phyloP scores from a whole-genome alignment of 2,888 invertebrate genomes.

The Furcula furcula region DNA sequence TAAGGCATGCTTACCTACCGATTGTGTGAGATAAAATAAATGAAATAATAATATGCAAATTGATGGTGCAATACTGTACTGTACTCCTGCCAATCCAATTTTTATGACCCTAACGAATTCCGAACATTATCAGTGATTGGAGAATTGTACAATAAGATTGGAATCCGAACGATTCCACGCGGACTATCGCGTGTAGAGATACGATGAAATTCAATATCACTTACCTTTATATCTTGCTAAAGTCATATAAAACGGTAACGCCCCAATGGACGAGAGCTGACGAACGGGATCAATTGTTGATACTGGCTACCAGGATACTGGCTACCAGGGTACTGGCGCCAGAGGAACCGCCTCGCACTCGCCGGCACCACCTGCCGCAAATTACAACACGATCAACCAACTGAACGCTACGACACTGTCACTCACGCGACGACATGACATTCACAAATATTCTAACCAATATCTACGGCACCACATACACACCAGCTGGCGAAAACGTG shows the following conservation, averaged over 20 bases:
- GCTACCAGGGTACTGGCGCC: constrained; percentile 55
- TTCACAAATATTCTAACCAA: constrained; percentile 54
- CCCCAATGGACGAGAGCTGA: constrained; percentile 90
- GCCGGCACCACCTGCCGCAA: constrained; percentile 73
- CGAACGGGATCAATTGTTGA: constrained; percentile 77
- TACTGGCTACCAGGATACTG: constrained; percentile 63
- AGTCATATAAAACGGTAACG: constrained; percentile 98
- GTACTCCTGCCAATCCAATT: too few relatives aligned
- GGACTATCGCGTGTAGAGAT: constrained; percentile 10
- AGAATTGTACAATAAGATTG: too few relatives aligned
- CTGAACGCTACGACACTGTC: constrained; percentile 33
- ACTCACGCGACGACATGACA: constrained; percentile 28
- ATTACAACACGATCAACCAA: constrained; percentile 39
- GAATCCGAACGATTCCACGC: constrained; percentile 17
- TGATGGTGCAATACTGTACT: too few relatives aligned
- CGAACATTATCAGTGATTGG: too few relatives aligned
- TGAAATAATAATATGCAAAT: not conserved
- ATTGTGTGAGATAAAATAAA: not conserved
- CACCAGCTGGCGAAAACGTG: constrained; percentile 81
- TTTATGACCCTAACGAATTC: too few relatives aligned
- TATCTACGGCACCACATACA: constrained; percentile 61
- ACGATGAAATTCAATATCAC: constrained; percentile 43
- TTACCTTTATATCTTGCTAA: constrained; percentile 96
- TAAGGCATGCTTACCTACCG: too few relatives aligned
- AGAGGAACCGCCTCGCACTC: constrained; percentile 54